Conservation (phyloP, 2,888 invertebrate genomes). For the Cantharis flavilabris region DNA sequence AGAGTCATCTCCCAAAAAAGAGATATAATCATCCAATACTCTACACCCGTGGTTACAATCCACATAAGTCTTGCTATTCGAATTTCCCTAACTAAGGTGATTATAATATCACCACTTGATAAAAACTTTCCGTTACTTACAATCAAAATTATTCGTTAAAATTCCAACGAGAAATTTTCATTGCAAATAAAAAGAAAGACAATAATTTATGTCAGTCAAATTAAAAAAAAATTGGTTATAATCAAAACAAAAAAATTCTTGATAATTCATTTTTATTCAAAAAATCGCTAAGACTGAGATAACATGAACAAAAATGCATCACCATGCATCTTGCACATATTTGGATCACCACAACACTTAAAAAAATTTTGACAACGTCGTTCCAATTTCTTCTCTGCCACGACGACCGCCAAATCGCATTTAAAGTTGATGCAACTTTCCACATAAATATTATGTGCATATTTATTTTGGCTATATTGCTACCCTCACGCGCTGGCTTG, state of each 20-base stretch:
- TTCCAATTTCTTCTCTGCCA: conserved; percentile 19
- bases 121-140: conserved; percentile 34
- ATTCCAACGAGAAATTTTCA: conserved; percentile 17
- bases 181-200: conserved; percentile 34
- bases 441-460: conserved; percentile 15
- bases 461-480: not conserved
- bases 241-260: conserved; percentile 8
- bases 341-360: conserved; percentile 24
- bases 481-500: conserved; percentile 27
- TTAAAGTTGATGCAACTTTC: conserved; percentile 10
- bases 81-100: conserved; percentile 31
- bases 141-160: conserved; percentile 27
- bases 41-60: conserved; percentile 7
- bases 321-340: not conserved
- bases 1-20: not conserved
- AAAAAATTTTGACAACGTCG: conserved; percentile 21
- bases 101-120: conserved; percentile 32
- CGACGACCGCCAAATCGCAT: conserved; percentile 12
- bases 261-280: conserved; percentile 11
- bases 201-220: conserved; percentile 22
- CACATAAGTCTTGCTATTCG: conserved; percentile 26
- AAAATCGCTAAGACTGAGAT: not conserved
- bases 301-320: conserved; percentile 18
- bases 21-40: not conserved
- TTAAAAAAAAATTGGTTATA: conserved; percentile 8